Evolutionary conservation across 2,113 vertebrate genomes (phyloP).

Genomic region (Chaenocephalus aceratus): DNA sequence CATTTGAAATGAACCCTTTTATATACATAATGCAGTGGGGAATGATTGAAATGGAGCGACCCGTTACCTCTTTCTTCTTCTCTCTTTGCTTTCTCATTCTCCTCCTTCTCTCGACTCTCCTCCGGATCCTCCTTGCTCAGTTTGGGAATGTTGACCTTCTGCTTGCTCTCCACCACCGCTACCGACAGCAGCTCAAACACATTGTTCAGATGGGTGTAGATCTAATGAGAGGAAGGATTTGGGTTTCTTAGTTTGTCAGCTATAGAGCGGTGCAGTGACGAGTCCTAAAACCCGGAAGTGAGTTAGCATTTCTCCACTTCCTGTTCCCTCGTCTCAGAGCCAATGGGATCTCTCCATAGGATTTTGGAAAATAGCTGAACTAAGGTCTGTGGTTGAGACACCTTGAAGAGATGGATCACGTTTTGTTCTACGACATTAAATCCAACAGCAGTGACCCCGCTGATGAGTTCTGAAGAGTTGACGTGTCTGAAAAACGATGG

Average conservation of each 20-base stretch:
- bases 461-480: too few species aligned
- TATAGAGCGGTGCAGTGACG: too few species aligned
- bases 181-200: constrained; percentile 84
- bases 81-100: constrained; percentile 73
- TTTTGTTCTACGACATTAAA: too few species aligned
- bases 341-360: too few species aligned
- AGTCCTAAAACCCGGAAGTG: too few species aligned
- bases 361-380: too few species aligned
- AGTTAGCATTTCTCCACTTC: too few species aligned
- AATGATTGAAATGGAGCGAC: neutral
- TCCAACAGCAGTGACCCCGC: too few species aligned
- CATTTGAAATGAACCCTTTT: constrained; percentile 28
- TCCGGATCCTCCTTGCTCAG: constrained; percentile 76
- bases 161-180: constrained; percentile 83
- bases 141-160: constrained; percentile 82
- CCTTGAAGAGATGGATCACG: too few species aligned
- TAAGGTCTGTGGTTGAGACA: too few species aligned
- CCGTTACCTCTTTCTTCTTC: constrained; percentile 74
- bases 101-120: constrained; percentile 68
- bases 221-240: constrained; percentile 54
- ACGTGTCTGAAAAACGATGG: too few species aligned
- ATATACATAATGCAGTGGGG: constrained; percentile 15
- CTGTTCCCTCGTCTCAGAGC: too few species aligned
- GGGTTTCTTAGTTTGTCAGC: neutral
- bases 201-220: constrained; percentile 83